phyloP scores from a whole-genome alignment of 2,888 invertebrate genomes.

The Dicroscelio sp. region DNA sequence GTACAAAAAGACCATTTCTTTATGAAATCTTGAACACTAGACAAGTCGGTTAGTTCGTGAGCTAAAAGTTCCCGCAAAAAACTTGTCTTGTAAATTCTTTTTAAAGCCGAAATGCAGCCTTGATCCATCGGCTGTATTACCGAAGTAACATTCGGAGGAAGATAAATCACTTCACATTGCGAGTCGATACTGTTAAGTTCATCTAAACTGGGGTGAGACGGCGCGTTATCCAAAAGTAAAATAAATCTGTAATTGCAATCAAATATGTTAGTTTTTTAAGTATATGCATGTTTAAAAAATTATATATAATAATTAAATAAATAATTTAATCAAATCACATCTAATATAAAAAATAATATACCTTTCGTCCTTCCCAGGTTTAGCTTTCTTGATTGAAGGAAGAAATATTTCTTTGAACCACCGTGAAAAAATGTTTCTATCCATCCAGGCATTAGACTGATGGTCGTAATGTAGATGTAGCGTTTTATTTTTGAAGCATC shows the following conservation, averaged over 20 bases:
- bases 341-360: neutral
- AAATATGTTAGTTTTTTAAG: too few species aligned
- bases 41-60: neutral
- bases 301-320: neutral
- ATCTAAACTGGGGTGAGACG: neutral
- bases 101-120: conserved; percentile 5
- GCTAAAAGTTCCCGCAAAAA: neutral
- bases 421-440: neutral
- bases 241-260: conserved; percentile 7
- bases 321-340: neutral
- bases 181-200: neutral
- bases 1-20: neutral
- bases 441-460: neutral
- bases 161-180: neutral
- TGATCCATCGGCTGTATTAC: neutral
- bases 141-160: neutral
- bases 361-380: neutral
- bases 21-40: neutral
- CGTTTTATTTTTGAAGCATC: neutral
- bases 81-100: neutral
- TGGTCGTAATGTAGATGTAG: neutral
- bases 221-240: neutral
- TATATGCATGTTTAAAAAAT: neutral
- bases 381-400: neutral
- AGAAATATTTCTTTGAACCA: neutral